Conservation (phyloP, 2,888 invertebrate genomes). For the Orthosia cruda region DNA sequence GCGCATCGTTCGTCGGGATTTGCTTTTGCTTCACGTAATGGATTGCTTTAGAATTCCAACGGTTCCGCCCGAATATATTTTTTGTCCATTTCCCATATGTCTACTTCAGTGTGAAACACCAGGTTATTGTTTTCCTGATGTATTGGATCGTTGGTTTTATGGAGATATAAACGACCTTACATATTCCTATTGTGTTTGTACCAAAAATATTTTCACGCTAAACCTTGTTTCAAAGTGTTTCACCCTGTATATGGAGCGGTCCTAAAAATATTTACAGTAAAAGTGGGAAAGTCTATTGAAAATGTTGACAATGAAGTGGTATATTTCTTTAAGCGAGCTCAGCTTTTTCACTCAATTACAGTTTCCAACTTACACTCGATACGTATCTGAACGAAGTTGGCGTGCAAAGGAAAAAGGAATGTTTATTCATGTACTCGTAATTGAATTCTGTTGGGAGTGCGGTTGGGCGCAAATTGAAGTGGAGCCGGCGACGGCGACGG, state of each 20-base stretch:
- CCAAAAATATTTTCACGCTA: slow-evolving; percentile 33
- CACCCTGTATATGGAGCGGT: slow-evolving; percentile 28
- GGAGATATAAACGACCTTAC: slow-evolving; percentile 56
- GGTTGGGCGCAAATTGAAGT: slow-evolving; percentile 77
- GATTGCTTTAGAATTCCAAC: slow-evolving; percentile 76
- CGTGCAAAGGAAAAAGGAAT: slow-evolving; percentile 69
- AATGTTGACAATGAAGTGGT: slow-evolving; percentile 31
- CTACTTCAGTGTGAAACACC: slow-evolving; percentile 68
- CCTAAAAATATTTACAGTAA: slow-evolving; percentile 19
- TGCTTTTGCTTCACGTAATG: slow-evolving; percentile 75
- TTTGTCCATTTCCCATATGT: slow-evolving; percentile 71
- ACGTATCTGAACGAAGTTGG: slow-evolving; percentile 54
- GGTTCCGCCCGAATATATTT: slow-evolving; percentile 66
- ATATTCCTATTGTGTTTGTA: slow-evolving; percentile 49
- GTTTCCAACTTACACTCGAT: slow-evolving; percentile 63
- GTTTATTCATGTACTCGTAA: slow-evolving; percentile 80
- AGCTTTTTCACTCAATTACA: slow-evolving; percentile 55
- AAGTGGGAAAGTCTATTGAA: slow-evolving; percentile 22
- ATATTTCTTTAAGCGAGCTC: slow-evolving; percentile 30
- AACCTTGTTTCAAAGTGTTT: slow-evolving; percentile 37
- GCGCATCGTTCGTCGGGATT: slow-evolving; percentile 78
- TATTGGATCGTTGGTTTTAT: slow-evolving; percentile 63
- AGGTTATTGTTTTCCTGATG: slow-evolving; percentile 68
- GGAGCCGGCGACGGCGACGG: slow-evolving; percentile 62
- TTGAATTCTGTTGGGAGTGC: slow-evolving; percentile 76